Base-by-base conservation (phyloP, 53 echinoderm and acorn worm species). In the Paracentrotus lividus region DNA sequence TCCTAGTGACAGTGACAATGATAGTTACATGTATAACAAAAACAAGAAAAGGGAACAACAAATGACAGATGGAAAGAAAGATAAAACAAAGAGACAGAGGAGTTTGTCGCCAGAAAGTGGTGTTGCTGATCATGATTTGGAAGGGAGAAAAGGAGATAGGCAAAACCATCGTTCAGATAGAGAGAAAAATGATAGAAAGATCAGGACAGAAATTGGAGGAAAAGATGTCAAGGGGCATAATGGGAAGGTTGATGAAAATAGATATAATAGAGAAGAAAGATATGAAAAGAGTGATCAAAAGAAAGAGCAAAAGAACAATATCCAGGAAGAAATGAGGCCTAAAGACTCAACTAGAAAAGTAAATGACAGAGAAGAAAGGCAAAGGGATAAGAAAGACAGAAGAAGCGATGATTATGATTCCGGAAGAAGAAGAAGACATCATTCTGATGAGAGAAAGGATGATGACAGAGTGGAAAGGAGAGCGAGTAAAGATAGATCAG, bases 381-480 rank as follows among this genome's bases (percentile, higher is more conserved):
- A 34, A 16, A 69, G 69, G 34, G 18, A 12, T 69, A 69, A 12
- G n/a, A 34, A 69, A 38, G 69, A 69, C 15, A 69, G 36, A 40
- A 40, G 20, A 40, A 69, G 38, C 69, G 38, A 38, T 38, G 38
- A 36, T 69, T 40, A 69, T 69, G 36, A 69, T 69, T 38, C 20
- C 15, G 69, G 38, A 69, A 69, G 69, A 61, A 61, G 61, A 61
- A 61, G 6, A 20, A 55, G 55, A 55, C 16, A 34, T 38, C 38
- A 18, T 4, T 69, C 69, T 69, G 69, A 34, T 36, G 69, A 69
- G 36, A 69, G 38, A 38, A 38, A 84, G 49, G 85, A 49, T 49
- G 51, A 84, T 52, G 85, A 26, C 21, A 84, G 85, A 84, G 26
- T 32, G 85, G 85, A 84, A 84, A 84, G 77, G n/a, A 77, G 31